Percentiles rank a stretch among this genome's conserved stretches.
These are phyloP conservation scores for Cololabis saira DNA, from an alignment of 2,113 vertebrate species.

Conservation along the genomic window DNA sequence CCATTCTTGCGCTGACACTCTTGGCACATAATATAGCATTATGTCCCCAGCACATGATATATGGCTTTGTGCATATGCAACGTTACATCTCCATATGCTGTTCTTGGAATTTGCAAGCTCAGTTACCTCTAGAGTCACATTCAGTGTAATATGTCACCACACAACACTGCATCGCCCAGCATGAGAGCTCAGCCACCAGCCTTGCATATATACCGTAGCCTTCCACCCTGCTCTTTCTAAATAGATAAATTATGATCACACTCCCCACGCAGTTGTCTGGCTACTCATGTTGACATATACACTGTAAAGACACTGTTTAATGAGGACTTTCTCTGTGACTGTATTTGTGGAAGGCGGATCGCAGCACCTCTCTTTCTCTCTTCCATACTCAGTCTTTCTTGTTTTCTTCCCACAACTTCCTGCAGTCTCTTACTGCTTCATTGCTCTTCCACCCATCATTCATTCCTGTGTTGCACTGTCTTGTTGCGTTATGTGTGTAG, in stretches of 20 bases:
- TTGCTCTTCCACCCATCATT: conserved; percentile 60
- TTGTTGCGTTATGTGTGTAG: conserved; percentile 47
- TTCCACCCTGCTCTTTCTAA: conserved; percentile 60
- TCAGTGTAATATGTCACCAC: conserved; percentile 55
- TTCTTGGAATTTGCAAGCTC: conserved; percentile 44
- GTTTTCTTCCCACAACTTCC: conserved; percentile 42
- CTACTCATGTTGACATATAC: conserved; percentile 69
- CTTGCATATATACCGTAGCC: conserved; percentile 29
- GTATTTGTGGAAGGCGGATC: conserved; percentile 65
- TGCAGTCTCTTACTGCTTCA: conserved; percentile 50
- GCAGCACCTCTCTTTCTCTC: conserved; percentile 51
- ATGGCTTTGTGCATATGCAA: conserved; percentile 32
- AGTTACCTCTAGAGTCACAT: conserved; percentile 43
- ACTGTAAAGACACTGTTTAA: conserved; percentile 72
- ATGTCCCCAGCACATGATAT: conserved; percentile 13
- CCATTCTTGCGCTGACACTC: conserved; percentile 6
- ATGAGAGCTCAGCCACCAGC: conserved; percentile 53
- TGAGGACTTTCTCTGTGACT: conserved; percentile 73
- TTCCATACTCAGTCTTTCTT: conserved; percentile 32
- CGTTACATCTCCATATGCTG: conserved; percentile 53
- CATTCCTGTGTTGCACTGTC: conserved; percentile 47
- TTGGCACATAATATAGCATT: conserved; percentile 29
- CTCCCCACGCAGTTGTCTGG: conserved; percentile 66
- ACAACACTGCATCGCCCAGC: conserved; percentile 43
- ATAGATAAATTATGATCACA: conserved; percentile 74